Evolutionary conservation across 2,797 vertebrate genomes (phyloP).

Genomic region (Molossus alvarezi): DNA sequence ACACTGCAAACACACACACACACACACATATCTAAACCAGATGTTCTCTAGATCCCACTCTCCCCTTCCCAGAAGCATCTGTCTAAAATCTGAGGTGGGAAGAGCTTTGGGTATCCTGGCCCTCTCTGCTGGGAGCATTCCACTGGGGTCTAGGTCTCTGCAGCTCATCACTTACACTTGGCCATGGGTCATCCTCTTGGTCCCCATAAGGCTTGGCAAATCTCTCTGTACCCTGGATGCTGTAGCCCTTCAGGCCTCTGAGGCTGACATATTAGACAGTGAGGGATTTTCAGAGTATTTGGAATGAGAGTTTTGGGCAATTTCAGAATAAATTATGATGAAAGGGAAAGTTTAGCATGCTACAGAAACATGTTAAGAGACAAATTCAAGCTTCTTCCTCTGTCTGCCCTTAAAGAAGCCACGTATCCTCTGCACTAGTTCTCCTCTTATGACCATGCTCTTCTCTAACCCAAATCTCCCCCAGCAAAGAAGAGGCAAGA

Average conservation of each 20-base stretch:
- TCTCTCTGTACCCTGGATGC: not conserved
- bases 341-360: not conserved
- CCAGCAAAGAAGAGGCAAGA: not conserved
- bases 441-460: not conserved
- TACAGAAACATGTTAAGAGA: not conserved
- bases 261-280: not conserved
- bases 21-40: not conserved
- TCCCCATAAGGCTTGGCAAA: not conserved
- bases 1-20: not conserved
- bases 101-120: not conserved
- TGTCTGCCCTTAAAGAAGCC: not conserved
- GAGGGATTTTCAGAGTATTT: not conserved
- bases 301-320: not conserved
- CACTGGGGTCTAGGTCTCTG: not conserved
- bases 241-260: not conserved
- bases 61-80: not conserved
- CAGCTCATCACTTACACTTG: not conserved
- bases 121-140: not conserved
- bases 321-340: conserved; percentile 30
- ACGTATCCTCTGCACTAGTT: not conserved
- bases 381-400: not conserved
- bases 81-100: not conserved
- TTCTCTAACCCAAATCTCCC: not conserved
- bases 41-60: not conserved
- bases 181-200: not conserved